Evolutionary conservation across 1,140 invertebrate species (phyloP).

Genomic region (Stegodyphus dumicola): DNA sequence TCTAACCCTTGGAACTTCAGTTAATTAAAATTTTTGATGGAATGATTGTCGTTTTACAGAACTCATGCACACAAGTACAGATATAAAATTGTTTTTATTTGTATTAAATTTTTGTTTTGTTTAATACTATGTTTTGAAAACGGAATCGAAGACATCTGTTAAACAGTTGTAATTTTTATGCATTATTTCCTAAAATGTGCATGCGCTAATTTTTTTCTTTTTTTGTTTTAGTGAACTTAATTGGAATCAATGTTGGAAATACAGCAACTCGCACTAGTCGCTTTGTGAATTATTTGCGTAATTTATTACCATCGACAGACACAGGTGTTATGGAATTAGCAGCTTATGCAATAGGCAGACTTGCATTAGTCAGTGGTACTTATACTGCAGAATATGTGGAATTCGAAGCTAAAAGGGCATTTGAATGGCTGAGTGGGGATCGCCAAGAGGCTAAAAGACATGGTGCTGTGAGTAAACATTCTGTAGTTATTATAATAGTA

Average conservation of each 20-base stretch:
- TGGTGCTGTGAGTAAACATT: constrained; percentile 77
- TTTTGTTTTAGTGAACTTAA: constrained; percentile 81
- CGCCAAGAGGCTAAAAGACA: constrained; percentile 89
- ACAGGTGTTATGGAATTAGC: constrained; percentile 93
- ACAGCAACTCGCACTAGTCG: constrained; percentile 88
- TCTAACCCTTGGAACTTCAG: too few relatives aligned
- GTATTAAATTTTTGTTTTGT: background rate
- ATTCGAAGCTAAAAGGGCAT: constrained; percentile 93
- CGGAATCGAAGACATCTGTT: background rate
- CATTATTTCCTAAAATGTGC: background rate
- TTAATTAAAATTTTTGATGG: too few relatives aligned
- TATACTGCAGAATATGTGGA: constrained; percentile 95
- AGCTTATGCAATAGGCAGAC: constrained; percentile 91
- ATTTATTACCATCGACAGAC: constrained; percentile 89
- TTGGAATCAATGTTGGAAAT: constrained; percentile 92
- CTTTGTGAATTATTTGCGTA: constrained; percentile 93
- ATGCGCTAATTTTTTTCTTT: constrained; percentile 10
- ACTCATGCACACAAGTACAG: too few relatives aligned
- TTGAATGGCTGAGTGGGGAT: constrained; percentile 92
- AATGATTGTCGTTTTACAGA: too few relatives aligned
- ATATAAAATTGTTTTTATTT: too few relatives aligned
- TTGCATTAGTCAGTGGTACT: constrained; percentile 90
- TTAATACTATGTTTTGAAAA: background rate
- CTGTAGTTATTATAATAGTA: too few relatives aligned
- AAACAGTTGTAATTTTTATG: too few relatives aligned